These are phyloP conservation scores for Micronisus gabar DNA, from an alignment of 2,113 vertebrate species.

Conservation along the genomic window DNA sequence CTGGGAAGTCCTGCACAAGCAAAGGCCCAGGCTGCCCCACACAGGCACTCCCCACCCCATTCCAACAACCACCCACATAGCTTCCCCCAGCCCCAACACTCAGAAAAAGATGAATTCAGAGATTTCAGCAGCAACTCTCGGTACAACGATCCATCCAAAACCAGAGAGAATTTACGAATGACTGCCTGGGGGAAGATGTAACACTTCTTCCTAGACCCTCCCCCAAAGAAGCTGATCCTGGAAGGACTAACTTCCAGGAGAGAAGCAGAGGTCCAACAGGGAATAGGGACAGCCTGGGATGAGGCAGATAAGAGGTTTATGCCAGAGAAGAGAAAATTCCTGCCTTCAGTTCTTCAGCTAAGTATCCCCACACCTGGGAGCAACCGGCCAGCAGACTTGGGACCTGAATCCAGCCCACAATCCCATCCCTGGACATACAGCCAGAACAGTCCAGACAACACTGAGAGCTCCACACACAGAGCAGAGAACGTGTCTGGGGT, in stretches of 20 bases:
- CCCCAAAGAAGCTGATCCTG: slow-evolving; percentile 25
- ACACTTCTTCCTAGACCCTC: background rate
- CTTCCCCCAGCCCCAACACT: background rate
- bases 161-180: background rate
- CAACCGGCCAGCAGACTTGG: background rate
- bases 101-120: background rate
- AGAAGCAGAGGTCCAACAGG: slow-evolving; percentile 40
- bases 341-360: background rate
- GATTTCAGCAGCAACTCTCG: background rate
- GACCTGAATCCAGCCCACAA: slow-evolving; percentile 1
- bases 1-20: background rate
- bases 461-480: slow-evolving; percentile 40
- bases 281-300: slow-evolving; percentile 42
- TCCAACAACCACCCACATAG: background rate
- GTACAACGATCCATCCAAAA: background rate
- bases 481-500: background rate
- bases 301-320: slow-evolving; percentile 37
- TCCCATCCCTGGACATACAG: background rate
- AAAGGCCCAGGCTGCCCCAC: background rate
- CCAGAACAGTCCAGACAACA: slow-evolving; percentile 18
- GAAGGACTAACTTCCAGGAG: slow-evolving; percentile 35
- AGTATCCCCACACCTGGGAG: background rate
- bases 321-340: slow-evolving; percentile 54
- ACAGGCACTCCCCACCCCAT: background rate
- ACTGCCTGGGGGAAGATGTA: background rate